These are phyloP conservation scores for Netelia melanura DNA, from an alignment of 2,888 invertebrate genomes.

Conservation along the genomic window DNA sequence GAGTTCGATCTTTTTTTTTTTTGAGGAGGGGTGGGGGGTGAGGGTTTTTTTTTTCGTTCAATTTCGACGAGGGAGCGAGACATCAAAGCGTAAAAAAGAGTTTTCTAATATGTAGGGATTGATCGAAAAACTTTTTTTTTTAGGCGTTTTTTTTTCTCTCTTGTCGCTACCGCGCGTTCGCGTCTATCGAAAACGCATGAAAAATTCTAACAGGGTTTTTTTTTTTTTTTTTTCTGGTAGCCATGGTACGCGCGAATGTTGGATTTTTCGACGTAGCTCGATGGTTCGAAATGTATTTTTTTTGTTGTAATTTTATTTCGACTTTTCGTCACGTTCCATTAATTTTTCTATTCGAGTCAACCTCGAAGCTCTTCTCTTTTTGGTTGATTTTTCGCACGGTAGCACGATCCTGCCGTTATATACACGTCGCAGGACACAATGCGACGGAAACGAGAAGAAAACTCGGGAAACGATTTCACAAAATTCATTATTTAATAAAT, in stretches of 20 bases:
- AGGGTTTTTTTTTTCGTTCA: too few species aligned
- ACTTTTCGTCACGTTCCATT: too few species aligned
- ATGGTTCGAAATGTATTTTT: too few species aligned
- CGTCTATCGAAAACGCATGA: too few species aligned
- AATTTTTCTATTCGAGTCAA: too few species aligned
- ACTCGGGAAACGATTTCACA: conserved; percentile 6
- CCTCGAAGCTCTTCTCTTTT: neutral
- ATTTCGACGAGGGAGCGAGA: neutral
- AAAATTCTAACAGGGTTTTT: too few species aligned
- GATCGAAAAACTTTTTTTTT: conserved; percentile 12
- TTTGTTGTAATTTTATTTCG: too few species aligned
- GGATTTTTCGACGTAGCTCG: too few species aligned
- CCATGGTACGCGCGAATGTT: too few species aligned
- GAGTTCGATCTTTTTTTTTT: conserved; percentile 22
- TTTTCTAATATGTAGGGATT: conserved; percentile 9
- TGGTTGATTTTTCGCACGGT: neutral
- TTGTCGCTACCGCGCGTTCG: neutral
- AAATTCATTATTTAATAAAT: conserved; percentile 51
- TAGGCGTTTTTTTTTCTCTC: neutral
- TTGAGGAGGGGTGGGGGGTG: neutral
- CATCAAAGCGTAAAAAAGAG: conserved; percentile 4
- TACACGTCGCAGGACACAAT: neutral
- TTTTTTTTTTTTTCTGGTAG: too few species aligned
- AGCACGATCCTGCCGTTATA: neutral
- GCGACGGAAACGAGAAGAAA: neutral